Base-by-base conservation (phyloP, 2,888 invertebrate genomes). In the Drosophila testacea region DNA sequence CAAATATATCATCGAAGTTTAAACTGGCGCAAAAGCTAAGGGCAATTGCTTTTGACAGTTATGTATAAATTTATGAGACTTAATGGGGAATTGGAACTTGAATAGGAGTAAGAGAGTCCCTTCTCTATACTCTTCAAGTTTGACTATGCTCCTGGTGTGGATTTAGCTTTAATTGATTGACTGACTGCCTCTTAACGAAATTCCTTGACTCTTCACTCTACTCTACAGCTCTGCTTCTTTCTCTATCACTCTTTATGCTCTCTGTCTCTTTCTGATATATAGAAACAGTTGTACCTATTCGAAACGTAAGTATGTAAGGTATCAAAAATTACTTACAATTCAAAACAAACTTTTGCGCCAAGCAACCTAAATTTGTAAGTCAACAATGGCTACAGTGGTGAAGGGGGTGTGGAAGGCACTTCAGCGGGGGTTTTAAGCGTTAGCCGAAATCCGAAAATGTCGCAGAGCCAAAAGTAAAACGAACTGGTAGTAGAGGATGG, bases 11-110 rank as follows among this genome's bases (percentile, higher is more conserved):
- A 83, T 85, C 85, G 83, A 85, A 85, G 89, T 85, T 86, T 86
- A 86, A 86, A 86, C 88, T 89, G 82, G 81, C 69, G 83, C 89
- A 89, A 89, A 86, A 79, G 86, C 85, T 86, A 88, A 86, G 89
- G 85, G 88, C 88, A 86, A 89, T 86, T 86, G 85, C 85, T 89
- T 86, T 83, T 89, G 85, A 86, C 85, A 86, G 89, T 86, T 85
- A 89, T 89, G 85, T 83, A 88, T 81, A 89, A 89, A 86, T 89
- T 86, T 86, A 86, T 86, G 88, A 85, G 81, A 81, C 87, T 70
- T 86, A 88, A 86, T 88, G 83, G 81, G 83, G 70, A 77, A 83
- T 69, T 83, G 86, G 88, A 70, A 77, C 57, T 41, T 46, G 38
- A 32, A 60, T 16, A 28, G 52, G 16, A 44, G 57, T 30, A 30